Conservation (phyloP, 2,888 invertebrate species). For the Prostheceraeus crozeri region DNA sequence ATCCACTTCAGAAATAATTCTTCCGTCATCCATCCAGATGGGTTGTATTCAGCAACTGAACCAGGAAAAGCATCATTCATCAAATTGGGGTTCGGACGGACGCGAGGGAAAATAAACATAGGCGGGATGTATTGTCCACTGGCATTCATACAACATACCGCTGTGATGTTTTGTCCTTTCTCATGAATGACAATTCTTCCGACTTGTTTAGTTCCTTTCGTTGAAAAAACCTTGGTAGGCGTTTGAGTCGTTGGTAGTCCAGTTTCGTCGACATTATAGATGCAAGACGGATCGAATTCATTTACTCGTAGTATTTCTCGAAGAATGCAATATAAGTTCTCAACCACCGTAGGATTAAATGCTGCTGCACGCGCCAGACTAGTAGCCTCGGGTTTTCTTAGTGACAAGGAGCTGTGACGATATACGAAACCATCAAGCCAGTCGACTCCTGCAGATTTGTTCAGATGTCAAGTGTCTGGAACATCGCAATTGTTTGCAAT, state of each 20-base stretch:
- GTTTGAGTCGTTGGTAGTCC: neutral
- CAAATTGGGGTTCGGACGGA: slow-evolving; percentile 5
- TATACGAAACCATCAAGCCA: slow-evolving; percentile 33
- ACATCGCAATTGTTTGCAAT: no score
- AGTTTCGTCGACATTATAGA: slow-evolving; percentile 15
- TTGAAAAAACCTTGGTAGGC: no score
- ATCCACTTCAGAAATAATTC: slow-evolving; percentile 17
- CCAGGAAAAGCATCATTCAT: slow-evolving; percentile 4
- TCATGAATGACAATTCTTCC: slow-evolving; percentile 7
- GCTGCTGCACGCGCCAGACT: slow-evolving; percentile 27
- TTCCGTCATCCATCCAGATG: slow-evolving; percentile 14
- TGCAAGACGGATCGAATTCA: neutral
- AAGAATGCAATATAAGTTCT: slow-evolving; percentile 32
- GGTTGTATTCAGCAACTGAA: slow-evolving; percentile 8
- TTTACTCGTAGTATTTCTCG: neutral
- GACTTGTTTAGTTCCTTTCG: slow-evolving; percentile 4
- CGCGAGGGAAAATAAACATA: slow-evolving; percentile 10
- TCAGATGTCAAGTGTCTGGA: no score
- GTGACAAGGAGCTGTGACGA: slow-evolving; percentile 20
- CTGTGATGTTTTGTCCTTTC: slow-evolving; percentile 16
- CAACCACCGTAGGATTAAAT: slow-evolving; percentile 31
- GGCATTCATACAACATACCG: slow-evolving; percentile 4
- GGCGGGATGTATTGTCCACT: slow-evolving; percentile 21
- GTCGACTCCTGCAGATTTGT: slow-evolving; percentile 34
- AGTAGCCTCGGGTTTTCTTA: slow-evolving; percentile 33